phyloP scores from a whole-genome alignment of 2,113 vertebrate genomes.

The Saccopteryx leptura region DNA sequence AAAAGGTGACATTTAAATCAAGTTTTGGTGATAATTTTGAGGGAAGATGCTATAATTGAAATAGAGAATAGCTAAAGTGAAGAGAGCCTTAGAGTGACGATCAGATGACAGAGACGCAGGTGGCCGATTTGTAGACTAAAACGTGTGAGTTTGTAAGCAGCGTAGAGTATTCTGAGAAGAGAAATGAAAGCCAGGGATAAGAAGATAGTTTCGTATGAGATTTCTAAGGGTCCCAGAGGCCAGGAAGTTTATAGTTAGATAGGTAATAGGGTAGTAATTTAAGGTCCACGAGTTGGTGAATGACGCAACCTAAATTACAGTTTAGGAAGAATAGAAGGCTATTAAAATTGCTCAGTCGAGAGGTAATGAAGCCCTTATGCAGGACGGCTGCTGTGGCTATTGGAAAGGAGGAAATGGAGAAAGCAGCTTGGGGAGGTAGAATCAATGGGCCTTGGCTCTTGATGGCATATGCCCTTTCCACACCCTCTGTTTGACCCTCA shows the following conservation, averaged over 20 bases:
- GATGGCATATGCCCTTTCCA: conserved; percentile 34
- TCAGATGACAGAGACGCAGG: conserved; percentile 42
- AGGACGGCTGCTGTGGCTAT: not conserved
- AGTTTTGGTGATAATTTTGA: not conserved
- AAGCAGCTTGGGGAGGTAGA: conserved; percentile 17
- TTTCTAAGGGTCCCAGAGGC: conserved; percentile 12
- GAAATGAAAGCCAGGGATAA: conserved; percentile 20
- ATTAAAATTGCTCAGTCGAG: not conserved
- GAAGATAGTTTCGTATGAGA: conserved; percentile 37
- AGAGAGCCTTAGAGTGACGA: not conserved
- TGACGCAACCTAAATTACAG: conserved; percentile 40
- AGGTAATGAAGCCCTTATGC: conserved; percentile 62
- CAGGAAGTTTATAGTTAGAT: conserved; percentile 53
- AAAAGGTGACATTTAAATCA: not conserved
- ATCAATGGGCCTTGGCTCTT: conserved; percentile 48
- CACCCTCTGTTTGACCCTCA: conserved; percentile 15
- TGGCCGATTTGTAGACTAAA: conserved; percentile 24
- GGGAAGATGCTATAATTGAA: not conserved
- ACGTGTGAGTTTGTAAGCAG: conserved; percentile 34
- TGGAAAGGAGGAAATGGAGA: conserved; percentile 44
- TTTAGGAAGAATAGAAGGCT: conserved; percentile 65
- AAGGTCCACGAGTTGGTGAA: conserved; percentile 45
- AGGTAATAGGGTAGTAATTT: conserved; percentile 59
- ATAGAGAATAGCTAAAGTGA: not conserved
- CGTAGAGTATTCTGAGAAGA: not conserved